These are phyloP conservation scores for Margaritifera margaritifera DNA, from an alignment of 2,888 invertebrate species.

Conservation along the genomic window DNA sequence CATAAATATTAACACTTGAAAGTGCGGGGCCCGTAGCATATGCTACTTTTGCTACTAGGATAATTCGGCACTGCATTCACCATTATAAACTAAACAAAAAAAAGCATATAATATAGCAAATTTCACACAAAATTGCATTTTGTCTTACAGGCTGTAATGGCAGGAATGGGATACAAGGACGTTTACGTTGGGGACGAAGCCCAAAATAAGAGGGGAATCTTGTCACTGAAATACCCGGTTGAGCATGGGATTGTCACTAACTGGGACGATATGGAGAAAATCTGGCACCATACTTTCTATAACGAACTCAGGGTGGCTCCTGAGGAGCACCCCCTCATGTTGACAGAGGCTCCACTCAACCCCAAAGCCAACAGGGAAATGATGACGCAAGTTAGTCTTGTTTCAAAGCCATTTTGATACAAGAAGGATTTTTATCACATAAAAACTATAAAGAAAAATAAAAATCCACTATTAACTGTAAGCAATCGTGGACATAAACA, in stretches of 20 bases:
- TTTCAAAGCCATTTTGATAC: conserved; percentile 55
- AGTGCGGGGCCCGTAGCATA: too few relatives aligned
- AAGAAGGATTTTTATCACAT: conserved; percentile 74
- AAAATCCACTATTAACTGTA: too few relatives aligned
- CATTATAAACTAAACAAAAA: too few relatives aligned
- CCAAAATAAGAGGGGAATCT: conserved; percentile 58
- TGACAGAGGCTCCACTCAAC: conserved; percentile 75
- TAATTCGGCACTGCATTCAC: too few relatives aligned
- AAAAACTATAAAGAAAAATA: not conserved
- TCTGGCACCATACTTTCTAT: conserved; percentile 1
- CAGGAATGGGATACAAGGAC: conserved; percentile 60
- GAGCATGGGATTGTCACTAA: conserved; percentile 61
- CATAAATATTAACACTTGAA: too few relatives aligned
- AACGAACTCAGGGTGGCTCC: conserved; percentile 87
- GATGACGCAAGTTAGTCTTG: conserved; percentile 83
- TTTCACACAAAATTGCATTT: not conserved
- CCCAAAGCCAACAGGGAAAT: conserved; percentile 94
- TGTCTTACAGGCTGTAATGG: conserved; percentile 31
- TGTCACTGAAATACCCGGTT: conserved; percentile 60
- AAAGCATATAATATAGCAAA: too few relatives aligned
- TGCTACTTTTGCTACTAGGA: too few relatives aligned
- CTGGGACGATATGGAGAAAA: conserved; percentile 54
- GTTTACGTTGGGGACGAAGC: conserved; percentile 64
- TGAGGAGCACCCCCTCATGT: conserved; percentile 92
- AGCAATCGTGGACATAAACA: too few relatives aligned